A percentile compares a stretch with the other conserved stretches of the same genome.
These are phyloP conservation scores for Helleia helle DNA, from an alignment of 2,888 invertebrate species.

Conservation along the genomic window DNA sequence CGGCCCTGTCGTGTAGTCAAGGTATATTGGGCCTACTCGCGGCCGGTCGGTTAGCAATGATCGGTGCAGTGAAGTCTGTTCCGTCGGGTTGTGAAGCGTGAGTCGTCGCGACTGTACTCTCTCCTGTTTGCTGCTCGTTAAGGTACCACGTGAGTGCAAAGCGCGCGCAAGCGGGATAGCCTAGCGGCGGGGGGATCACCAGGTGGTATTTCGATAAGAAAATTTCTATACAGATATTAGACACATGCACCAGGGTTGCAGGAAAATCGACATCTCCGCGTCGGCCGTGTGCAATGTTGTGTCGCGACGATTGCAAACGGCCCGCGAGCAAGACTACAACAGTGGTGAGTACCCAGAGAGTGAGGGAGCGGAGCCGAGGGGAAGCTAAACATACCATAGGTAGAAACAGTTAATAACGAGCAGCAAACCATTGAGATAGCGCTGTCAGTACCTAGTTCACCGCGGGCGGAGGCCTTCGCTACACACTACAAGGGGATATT, in stretches of 20 bases:
- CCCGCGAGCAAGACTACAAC: slow-evolving; percentile 31
- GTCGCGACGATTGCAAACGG: slow-evolving; percentile 27
- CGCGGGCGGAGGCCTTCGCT: slow-evolving; percentile 35
- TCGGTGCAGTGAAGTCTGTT: slow-evolving; percentile 9
- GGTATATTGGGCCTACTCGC: too few species aligned
- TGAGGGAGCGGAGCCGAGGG: slow-evolving; percentile 29
- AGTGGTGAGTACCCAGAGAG: slow-evolving; percentile 39
- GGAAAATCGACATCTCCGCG: slow-evolving; percentile 18
- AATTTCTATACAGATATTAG: slow-evolving; percentile 51
- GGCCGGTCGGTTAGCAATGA: slow-evolving; percentile 5
- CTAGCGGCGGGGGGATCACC: slow-evolving; percentile 30
- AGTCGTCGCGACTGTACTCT: slow-evolving; percentile 9
- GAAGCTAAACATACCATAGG: slow-evolving; percentile 42
- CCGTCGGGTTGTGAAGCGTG: slow-evolving; percentile 1
- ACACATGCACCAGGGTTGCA: slow-evolving; percentile 47
- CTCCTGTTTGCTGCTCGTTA: slow-evolving; percentile 52
- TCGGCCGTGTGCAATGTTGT: slow-evolving; percentile 26
- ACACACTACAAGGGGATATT: slow-evolving; percentile 54
- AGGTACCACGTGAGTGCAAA: slow-evolving; percentile 20
- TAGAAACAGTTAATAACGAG: slow-evolving; percentile 64
- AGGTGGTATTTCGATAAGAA: slow-evolving; percentile 60
- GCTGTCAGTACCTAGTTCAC: slow-evolving; percentile 57
- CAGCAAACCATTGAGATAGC: slow-evolving; percentile 69
- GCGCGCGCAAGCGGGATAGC: slow-evolving; percentile 24
- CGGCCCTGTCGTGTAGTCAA: too few species aligned